phyloP scores from a whole-genome alignment of 2,797 vertebrate genomes.

The Dallia pectoralis region DNA sequence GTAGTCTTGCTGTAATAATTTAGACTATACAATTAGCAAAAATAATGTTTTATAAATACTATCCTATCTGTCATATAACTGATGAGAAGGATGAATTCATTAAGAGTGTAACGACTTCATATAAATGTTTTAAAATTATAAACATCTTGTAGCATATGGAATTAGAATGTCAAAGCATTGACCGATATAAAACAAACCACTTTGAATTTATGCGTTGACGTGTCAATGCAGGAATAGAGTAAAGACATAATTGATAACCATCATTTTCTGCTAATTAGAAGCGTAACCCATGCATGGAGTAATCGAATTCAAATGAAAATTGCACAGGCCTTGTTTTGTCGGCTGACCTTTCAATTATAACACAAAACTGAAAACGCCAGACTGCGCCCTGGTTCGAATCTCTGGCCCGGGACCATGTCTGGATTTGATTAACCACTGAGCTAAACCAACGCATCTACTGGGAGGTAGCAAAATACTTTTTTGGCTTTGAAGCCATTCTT shows the following conservation, averaged over 20 bases:
- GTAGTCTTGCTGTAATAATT: not conserved
- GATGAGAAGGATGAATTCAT: conserved; percentile 6
- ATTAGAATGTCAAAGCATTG: too few species aligned
- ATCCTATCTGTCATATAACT: conserved; percentile 63
- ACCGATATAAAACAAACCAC: too few species aligned
- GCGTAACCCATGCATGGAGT: not conserved
- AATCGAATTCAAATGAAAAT: not conserved
- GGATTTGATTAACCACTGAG: conserved; percentile 30
- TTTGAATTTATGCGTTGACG: too few species aligned
- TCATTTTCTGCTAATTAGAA: not conserved
- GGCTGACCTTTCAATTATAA: not conserved
- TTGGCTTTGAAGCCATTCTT: not conserved
- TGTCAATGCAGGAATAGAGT: too few species aligned
- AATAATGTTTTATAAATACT: not conserved
- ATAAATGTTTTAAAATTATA: too few species aligned
- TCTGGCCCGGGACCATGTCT: rapidly evolving
- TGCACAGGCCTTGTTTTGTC: not conserved
- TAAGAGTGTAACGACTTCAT: not conserved
- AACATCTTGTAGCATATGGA: too few species aligned
- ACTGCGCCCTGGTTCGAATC: conserved; percentile 29
- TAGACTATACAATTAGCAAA: not conserved
- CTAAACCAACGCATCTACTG: conserved; percentile 1
- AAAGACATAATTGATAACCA: not conserved
- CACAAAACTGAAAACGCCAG: conserved; percentile 16
- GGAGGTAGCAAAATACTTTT: not conserved